phyloP scores from a whole-genome alignment of 2,888 invertebrate species.

The Chaetoderma sp. region DNA sequence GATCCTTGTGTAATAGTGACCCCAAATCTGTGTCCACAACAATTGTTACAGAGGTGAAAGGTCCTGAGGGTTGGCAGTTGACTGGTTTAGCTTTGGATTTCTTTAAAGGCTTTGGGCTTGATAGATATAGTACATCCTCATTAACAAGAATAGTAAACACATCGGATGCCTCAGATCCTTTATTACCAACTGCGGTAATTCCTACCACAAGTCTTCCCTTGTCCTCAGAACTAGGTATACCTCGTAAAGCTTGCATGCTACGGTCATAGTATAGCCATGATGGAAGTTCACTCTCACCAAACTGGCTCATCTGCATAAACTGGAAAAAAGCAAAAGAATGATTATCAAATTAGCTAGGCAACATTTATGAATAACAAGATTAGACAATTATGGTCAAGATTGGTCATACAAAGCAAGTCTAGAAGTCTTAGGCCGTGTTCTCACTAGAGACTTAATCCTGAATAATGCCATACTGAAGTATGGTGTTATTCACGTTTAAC shows the following conservation, averaged over 20 bases:
- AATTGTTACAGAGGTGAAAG: conserved; percentile 76
- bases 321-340: conserved; percentile 8
- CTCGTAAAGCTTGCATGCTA: conserved; percentile 79
- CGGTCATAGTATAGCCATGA: conserved; percentile 76
- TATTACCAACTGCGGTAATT: conserved; percentile 61
- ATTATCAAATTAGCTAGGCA: neutral
- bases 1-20: conserved; percentile 76
- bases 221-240: conserved; percentile 76
- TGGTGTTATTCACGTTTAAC: too few relatives aligned
- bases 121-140: conserved; percentile 43
- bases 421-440: too few relatives aligned
- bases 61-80: conserved; percentile 69
- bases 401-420: too few relatives aligned
- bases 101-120: conserved; percentile 35
- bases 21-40: conserved; percentile 78
- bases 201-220: conserved; percentile 76
- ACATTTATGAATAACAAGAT: neutral
- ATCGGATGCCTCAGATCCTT: conserved; percentile 73
- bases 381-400: neutral
- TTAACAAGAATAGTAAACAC: conserved; percentile 78
- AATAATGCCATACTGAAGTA: too few relatives aligned
- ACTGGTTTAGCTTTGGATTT: conserved; percentile 52
- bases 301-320: conserved; percentile 52
- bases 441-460: too few relatives aligned
- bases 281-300: conserved; percentile 56